phyloP scores from a whole-genome alignment of 2,888 invertebrate genomes.

The Rhamphomyia laevipes region DNA sequence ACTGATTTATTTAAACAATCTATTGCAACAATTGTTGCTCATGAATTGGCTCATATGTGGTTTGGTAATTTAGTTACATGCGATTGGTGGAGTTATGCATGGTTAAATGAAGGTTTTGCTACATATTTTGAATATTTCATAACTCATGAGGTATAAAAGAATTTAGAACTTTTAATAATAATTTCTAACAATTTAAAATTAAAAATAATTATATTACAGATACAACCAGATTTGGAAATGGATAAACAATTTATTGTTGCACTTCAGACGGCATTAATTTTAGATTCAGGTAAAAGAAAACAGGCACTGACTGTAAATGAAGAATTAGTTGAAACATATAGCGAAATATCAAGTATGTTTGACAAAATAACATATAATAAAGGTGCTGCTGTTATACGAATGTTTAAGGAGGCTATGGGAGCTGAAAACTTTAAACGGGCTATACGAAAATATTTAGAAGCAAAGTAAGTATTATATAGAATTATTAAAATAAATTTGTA shows the following conservation, averaged over 20 bases:
- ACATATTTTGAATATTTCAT: conserved; percentile 61
- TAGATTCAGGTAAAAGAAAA: conserved; percentile 46
- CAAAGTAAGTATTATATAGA: conserved; percentile 32
- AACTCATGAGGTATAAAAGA: conserved; percentile 29
- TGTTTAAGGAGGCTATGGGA: conserved; percentile 52
- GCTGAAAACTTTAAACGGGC: conserved; percentile 40
- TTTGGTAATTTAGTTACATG: conserved; percentile 49
- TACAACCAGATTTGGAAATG: conserved; percentile 49
- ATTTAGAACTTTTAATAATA: too few species aligned
- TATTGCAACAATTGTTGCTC: conserved; percentile 45
- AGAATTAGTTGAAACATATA: conserved; percentile 21
- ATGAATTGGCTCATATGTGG: conserved; percentile 52
- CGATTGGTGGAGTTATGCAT: conserved; percentile 47
- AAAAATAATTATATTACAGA: too few species aligned
- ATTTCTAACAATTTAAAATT: too few species aligned
- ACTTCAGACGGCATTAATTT: conserved; percentile 50
- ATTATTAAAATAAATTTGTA: background rate
- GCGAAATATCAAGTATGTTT: too few species aligned
- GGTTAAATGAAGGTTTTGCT: conserved; percentile 55
- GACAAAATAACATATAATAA: conserved; percentile 50
- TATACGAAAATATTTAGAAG: conserved; percentile 43
- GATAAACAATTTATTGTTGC: conserved; percentile 57
- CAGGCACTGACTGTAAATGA: conserved; percentile 44
- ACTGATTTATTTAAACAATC: conserved; percentile 47
- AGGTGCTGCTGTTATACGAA: conserved; percentile 50